phyloP scores from a whole-genome alignment of 1,140 invertebrate species.

The Brachionus rubens region DNA sequence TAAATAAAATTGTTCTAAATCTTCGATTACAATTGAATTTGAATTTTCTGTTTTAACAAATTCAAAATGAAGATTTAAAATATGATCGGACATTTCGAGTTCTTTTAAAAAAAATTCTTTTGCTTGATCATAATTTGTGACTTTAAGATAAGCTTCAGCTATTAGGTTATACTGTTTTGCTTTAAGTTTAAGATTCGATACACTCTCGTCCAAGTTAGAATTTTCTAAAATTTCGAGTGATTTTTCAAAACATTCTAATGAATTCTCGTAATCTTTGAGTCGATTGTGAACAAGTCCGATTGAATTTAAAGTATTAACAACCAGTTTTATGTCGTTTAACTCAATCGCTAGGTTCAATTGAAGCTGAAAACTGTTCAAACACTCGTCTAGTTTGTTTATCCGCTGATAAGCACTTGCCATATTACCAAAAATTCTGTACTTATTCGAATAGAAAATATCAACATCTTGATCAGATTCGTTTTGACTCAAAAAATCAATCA shows the following conservation, averaged over 20 bases:
- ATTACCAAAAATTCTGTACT: constrained; percentile 26
- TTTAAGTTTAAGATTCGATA: background rate
- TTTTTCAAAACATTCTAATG: constrained; percentile 31
- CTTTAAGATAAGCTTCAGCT: background rate
- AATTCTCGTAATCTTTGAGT: background rate
- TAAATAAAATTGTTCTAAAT: constrained; percentile 14
- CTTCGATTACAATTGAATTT: background rate
- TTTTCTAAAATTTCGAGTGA: constrained; percentile 4
- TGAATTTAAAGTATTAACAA: constrained; percentile 22
- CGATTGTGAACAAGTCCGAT: constrained; percentile 31
- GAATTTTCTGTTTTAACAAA: constrained; percentile 1
- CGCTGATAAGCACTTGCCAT: constrained; percentile 37
- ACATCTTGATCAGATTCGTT: background rate
- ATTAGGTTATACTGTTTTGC: constrained; percentile 28
- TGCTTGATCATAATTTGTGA: constrained; percentile 12
- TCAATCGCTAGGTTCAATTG: constrained; percentile 32
- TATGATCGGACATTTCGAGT: background rate
- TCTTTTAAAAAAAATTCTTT: constrained; percentile 31
- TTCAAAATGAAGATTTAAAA: background rate
- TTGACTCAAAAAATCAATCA: background rate
- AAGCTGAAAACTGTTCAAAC: constrained; percentile 25
- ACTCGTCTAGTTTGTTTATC: constrained; percentile 26
- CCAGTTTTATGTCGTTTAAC: constrained; percentile 1
- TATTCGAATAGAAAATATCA: background rate
- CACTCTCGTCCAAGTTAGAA: background rate